Evolutionary conservation across 2,113 vertebrate genomes (phyloP).

Genomic region (Equus quagga): DNA sequence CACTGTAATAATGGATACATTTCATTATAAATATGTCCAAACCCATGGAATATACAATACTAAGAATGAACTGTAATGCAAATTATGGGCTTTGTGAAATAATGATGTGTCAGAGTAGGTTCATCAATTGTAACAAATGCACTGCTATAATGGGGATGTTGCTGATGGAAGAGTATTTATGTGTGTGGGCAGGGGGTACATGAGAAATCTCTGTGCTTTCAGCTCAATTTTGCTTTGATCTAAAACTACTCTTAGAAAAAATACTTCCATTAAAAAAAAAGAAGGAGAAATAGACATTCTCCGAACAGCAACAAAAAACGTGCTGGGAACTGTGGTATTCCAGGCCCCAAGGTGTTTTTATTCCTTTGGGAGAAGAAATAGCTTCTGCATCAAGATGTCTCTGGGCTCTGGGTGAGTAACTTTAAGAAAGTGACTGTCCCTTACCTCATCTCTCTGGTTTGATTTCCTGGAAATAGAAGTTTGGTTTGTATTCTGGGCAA

Average conservation of each 20-base stretch:
- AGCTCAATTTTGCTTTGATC: neutral
- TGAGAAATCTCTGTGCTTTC: neutral
- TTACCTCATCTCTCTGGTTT: too few relatives aligned
- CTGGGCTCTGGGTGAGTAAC: too few relatives aligned
- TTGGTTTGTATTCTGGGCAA: too few relatives aligned
- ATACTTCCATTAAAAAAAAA: neutral
- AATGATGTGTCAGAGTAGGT: neutral
- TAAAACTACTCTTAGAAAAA: neutral
- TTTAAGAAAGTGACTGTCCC: too few relatives aligned
- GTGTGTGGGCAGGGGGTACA: neutral
- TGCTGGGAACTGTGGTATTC: neutral
- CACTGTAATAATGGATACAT: neutral
- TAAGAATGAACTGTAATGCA: neutral
- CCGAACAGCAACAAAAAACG: neutral
- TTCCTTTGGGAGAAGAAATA: too few relatives aligned
- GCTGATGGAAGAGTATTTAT: neutral
- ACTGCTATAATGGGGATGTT: too few relatives aligned
- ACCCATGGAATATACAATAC: neutral
- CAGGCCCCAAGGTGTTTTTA: too few relatives aligned
- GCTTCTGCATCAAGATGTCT: too few relatives aligned
- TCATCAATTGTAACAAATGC: neutral
- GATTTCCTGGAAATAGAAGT: too few relatives aligned
- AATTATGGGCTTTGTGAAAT: too few relatives aligned
- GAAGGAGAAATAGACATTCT: neutral
- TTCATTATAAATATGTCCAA: neutral